Base-by-base conservation (phyloP, 1,140 invertebrate genomes). In the Lepidurus apus region DNA sequence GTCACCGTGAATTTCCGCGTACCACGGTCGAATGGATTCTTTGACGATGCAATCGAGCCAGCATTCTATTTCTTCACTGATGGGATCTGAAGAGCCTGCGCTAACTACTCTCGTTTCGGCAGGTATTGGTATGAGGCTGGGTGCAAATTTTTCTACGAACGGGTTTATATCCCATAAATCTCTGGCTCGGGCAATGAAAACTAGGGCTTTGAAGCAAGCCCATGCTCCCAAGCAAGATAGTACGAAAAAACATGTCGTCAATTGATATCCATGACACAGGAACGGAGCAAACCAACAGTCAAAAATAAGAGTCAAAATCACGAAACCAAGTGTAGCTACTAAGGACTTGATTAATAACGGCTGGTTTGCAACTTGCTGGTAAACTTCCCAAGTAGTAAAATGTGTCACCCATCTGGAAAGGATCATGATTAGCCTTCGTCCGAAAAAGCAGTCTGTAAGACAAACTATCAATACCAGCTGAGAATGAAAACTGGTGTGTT, bases 251-350 rank as follows among this genome's bases (percentile, higher is more conserved):
- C 65, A 77, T 17, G 76, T 53, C 24, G 65, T 77, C 45, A 79
- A 44, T 45, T 79, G 78, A 45, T 79, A 79, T 43, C 78, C 78
- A 47, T 42, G 24, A 34, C 74, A 75, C 43, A 44, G 42, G 74
- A 79, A 79, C 5, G 78, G 78, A 5, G 78, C 43, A 21, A 79
- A 79, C 78, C 78, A 79, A 34, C 65, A 73, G 34, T 79, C 78
- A 24, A 79, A 44, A 11, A 47, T 43, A 43, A 79, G 75, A 17
- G 47, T 44, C 43, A 79, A 47, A 26, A 79, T 47, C 43, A 79
- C 53, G 7, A 65, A 65, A 65, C 53, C 21, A 13, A 65, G 53
- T 21, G 53, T 17, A 7, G 53, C 7, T 65, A 65, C 21, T 21
- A 65, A 17, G 21, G 17, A 65, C 53, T 65, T 65, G 21, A 65